Base-by-base conservation (phyloP, 2,888 invertebrate species). In the Cepaea hortensis region DNA sequence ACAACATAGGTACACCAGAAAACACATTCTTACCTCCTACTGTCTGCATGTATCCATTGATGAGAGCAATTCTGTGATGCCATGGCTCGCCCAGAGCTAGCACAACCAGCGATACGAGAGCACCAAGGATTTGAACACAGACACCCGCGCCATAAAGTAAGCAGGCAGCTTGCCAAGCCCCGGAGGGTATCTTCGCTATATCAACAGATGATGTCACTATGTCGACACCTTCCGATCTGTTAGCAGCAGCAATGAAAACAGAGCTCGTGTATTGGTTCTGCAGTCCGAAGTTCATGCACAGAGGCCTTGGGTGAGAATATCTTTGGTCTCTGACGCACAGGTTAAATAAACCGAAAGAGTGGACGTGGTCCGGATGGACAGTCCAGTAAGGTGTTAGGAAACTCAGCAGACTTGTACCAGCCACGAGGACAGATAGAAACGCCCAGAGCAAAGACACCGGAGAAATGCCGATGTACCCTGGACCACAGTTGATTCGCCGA, bases 331-430 rank as follows among this genome's bases (percentile, higher is more conserved):
- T 85, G 18, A 90, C 87, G 85, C 92, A 92, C 73, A 90, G 90
- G 79, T 89, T 90, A 87, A 90, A 91, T 83, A 92, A 89, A 11
- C 92, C 92, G 82, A 92, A 90, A 18, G 90, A 91, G 81, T 91
- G 91, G 11, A 90, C 81, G 62, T 89, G 89, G 50, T 90, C 89
- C 23, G 90, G 91, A 83, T 91, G 92, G 70, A 93, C 90, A 85
- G 94, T 91, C 94, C 94, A 94, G 85, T 92, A 92, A 0, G 94
- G 94, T 86, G 94, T 93, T 9, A 93, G 89, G 89, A 94, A 93
- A 81, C 93, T 93, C 86, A 93, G 91, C 11, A 91, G 91, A 83
- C 93, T 93, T 3, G 93, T 89, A 61, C 90, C 89, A 0, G 94
- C 93, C 72, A 94, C 93, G 23, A 92, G 89, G 35, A 93, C 86